Evolutionary conservation across 2,797 vertebrate species (phyloP), one percentile per base, ranked within the genome.

Genomic region (Oreochromis mossambicus): DNA sequence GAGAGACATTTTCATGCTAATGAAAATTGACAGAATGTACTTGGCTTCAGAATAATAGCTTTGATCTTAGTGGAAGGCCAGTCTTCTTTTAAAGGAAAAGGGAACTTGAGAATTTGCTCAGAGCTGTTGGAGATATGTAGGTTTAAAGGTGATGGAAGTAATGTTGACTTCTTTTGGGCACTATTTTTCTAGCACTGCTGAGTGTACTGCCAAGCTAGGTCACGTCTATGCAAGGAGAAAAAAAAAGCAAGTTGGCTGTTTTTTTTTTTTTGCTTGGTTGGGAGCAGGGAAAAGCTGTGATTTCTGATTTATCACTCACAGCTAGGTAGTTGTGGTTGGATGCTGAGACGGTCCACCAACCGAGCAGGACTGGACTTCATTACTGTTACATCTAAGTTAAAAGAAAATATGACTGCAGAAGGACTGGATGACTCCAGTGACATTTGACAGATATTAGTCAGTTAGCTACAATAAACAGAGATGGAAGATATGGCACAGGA

Each of bases 21-120:
- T 86, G 92, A 84, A 85, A 89, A 91, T 90, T 88, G 89, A 89
- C 85, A 88, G 52, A 90, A 78, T 76, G 77, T 80, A 19, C 51
- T 52, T 77, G 83, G 84, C 84, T 85, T 70, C 38, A 9, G 78
- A 85, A 82, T 77, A 81, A 82, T 52, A 56, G 63, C 43, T 82
- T 52, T 86, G 52, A 85, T 79, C 88, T 75, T 29, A 46, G 29
- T 55, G 4, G 17, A 58, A 29, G 26, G 34, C 26, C 5, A 6
- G 41, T 83, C 50, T 14, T 82, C 46, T 68, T 21, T 68, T 91
- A 66, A 82, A 52, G 14, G 51, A 75, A 84, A 81, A 58, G 48
- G 61, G 15, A 75, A 66, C 70, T 76, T 29, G 83, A 88, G 76
- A 89, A 84, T 92, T 83, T 93, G 86, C 81, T 88, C 77, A 76